Conservation (phyloP, 2,888 invertebrate species). For the Geophilus truncorum region DNA sequence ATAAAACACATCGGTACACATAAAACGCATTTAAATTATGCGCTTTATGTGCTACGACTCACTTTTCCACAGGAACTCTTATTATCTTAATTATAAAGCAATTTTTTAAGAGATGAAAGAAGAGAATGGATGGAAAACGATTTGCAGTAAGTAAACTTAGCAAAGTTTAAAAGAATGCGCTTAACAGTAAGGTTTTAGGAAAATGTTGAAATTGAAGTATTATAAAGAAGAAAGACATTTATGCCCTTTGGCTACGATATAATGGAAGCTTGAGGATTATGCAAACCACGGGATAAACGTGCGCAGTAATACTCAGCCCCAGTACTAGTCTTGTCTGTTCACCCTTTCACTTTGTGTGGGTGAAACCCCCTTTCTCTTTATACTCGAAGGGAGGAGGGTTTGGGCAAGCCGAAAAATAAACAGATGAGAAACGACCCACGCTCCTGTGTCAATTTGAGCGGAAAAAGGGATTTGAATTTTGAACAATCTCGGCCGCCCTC, state of each 20-base stretch:
- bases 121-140: no score
- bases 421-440: conserved; percentile 9
- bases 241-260: background rate
- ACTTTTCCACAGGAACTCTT: no score
- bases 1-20: no score
- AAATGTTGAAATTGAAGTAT: background rate
- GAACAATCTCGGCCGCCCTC: conserved; percentile 18
- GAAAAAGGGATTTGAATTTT: conserved; percentile 14
- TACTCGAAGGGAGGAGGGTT: background rate
- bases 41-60: no score
- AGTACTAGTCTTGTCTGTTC: background rate
- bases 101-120: no score
- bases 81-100: no score
- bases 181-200: background rate
- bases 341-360: background rate
- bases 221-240: background rate
- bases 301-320: background rate
- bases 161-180: no score
- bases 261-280: conserved; percentile 12
- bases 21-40: no score
- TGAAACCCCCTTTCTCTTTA: background rate
- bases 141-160: no score
- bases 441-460: conserved; percentile 11
- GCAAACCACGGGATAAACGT: conserved; percentile 4
- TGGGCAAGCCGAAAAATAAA: conserved; percentile 10